These are phyloP conservation scores for Triops cancriformis DNA, from an alignment of 1,140 invertebrate species.

Conservation along the genomic window DNA sequence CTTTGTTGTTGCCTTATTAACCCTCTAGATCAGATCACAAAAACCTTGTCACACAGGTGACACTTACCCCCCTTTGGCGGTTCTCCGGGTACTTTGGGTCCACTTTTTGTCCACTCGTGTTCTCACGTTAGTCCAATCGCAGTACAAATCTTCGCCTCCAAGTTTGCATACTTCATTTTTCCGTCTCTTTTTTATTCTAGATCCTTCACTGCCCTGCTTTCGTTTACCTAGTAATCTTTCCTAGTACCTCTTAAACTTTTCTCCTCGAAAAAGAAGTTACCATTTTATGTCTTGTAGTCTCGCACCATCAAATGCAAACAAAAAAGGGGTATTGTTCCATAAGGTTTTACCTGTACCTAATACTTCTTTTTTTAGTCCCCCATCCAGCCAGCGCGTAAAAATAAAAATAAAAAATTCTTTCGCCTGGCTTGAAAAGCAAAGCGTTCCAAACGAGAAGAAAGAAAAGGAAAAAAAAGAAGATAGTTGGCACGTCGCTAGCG, in stretches of 20 bases:
- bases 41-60: no score
- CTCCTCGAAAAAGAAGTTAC: not conserved
- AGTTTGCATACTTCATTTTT: no score
- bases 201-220: no score
- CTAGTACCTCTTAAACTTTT: not conserved
- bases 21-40: not conserved
- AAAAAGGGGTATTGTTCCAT: no score
- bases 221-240: no score
- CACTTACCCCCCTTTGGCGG: no score
- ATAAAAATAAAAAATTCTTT: not conserved
- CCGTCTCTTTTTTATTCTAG: no score
- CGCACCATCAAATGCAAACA: not conserved
- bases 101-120: not conserved
- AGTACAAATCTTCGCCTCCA: no score
- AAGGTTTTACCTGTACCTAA: no score
- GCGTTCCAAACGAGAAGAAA: not conserved
- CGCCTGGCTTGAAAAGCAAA: not conserved
- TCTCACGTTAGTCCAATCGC: no score
- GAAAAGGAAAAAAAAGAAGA: not conserved
- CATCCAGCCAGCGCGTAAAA: not conserved
- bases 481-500: slow-evolving; percentile 7
- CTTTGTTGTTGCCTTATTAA: not conserved
- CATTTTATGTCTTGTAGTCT: not conserved
- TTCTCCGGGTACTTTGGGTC: not conserved
- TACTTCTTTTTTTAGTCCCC: no score